phyloP scores from a whole-genome alignment of 2,888 invertebrate species.

The Eumerus sabulonum region DNA sequence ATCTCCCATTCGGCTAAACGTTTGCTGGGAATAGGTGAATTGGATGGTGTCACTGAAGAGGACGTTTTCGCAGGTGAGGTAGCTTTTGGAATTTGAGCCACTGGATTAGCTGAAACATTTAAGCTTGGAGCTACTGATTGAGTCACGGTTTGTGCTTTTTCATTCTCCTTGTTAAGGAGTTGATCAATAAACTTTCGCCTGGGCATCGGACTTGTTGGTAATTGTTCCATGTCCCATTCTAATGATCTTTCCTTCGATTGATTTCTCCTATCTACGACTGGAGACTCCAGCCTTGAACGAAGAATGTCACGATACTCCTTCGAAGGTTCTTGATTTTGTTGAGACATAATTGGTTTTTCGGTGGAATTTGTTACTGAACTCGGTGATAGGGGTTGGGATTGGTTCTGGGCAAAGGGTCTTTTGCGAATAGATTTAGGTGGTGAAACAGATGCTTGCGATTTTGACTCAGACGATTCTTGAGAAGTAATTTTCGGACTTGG shows the following conservation, averaged over 20 bases:
- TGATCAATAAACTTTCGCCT: conserved; percentile 42
- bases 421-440: conserved; percentile 20
- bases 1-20: conserved; percentile 71
- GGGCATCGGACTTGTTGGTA: conserved; percentile 75
- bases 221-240: conserved; percentile 75
- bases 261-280: conserved; percentile 11
- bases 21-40: conserved; percentile 21
- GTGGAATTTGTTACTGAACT: conserved; percentile 35
- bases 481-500: not conserved
- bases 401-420: conserved; percentile 24
- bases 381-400: conserved; percentile 26
- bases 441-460: conserved; percentile 1
- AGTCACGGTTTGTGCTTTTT: not conserved
- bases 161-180: conserved; percentile 20
- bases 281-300: conserved; percentile 48
- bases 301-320: conserved; percentile 47
- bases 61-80: not conserved
- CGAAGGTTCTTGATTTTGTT: conserved; percentile 21
- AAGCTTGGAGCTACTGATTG: no score
- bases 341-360: conserved; percentile 15
- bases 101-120: conserved; percentile 25
- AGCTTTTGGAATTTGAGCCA: not conserved
- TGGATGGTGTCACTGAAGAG: conserved; percentile 4
- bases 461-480: not conserved
- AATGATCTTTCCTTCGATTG: conserved; percentile 58